These are phyloP conservation scores for Toxonevra muliebris DNA, from an alignment of 2,888 invertebrate species.

Conservation along the genomic window DNA sequence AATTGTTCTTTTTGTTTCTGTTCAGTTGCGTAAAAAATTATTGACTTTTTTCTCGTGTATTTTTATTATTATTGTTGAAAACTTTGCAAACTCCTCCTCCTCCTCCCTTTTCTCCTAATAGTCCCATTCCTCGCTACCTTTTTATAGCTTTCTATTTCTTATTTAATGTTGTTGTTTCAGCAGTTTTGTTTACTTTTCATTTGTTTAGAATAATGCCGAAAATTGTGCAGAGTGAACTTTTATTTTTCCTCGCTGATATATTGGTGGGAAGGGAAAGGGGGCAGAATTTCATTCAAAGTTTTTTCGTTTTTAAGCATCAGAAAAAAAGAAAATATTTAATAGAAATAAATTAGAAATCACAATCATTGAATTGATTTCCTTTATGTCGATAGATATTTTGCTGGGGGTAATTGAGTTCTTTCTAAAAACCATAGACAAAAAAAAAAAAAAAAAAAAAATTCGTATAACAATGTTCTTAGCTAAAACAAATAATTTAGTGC, in stretches of 20 bases:
- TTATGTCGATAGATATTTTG: too few species aligned
- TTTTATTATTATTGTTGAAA: slow-evolving; percentile 16
- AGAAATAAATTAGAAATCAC: too few species aligned
- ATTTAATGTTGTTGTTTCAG: not conserved
- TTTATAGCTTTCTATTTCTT: not conserved
- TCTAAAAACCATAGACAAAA: too few species aligned
- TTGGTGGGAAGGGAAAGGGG: not conserved
- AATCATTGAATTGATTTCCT: too few species aligned
- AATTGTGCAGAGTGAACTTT: slow-evolving; percentile 4
- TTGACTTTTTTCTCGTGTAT: not conserved
- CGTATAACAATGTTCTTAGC: too few species aligned
- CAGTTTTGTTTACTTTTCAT: slow-evolving; percentile 30
- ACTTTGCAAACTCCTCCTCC: not conserved
- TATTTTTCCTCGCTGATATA: not conserved
- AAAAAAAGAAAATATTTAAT: too few species aligned
- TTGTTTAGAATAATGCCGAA: slow-evolving; percentile 9
- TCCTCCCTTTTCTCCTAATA: slow-evolving; percentile 9
- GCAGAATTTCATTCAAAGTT: too few species aligned
- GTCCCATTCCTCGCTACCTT: too few species aligned
- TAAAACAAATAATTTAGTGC: too few species aligned
- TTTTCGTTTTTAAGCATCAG: too few species aligned
- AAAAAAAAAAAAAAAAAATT: too few species aligned
- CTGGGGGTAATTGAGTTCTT: too few species aligned
- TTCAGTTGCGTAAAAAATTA: not conserved
- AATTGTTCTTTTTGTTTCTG: not conserved